These are phyloP conservation scores for Acanthiza pusilla DNA, from an alignment of 2,797 vertebrate genomes.

Conservation along the genomic window DNA sequence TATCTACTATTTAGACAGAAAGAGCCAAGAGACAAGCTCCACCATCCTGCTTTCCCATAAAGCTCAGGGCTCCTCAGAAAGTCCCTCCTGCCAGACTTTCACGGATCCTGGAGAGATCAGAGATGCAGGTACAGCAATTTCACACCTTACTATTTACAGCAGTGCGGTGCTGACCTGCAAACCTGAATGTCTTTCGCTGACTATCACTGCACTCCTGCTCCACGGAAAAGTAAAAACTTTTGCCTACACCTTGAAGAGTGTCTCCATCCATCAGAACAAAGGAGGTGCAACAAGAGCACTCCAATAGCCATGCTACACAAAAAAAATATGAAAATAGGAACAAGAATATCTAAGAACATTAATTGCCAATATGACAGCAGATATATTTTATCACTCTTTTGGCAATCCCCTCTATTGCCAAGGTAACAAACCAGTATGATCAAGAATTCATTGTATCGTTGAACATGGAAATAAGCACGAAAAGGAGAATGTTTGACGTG, in stretches of 20 bases:
- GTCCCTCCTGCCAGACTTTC: background rate
- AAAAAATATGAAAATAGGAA: background rate
- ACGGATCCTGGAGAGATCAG: background rate
- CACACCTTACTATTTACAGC: background rate
- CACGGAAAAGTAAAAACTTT: background rate
- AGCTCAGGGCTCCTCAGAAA: background rate
- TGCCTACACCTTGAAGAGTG: background rate
- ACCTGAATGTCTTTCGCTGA: background rate
- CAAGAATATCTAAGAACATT: background rate
- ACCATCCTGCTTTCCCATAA: background rate
- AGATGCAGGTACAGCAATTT: background rate
- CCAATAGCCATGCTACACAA: fast-evolving
- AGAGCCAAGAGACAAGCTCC: background rate
- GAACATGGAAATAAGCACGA: background rate
- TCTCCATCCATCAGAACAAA: background rate
- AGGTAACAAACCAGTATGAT: conserved; percentile 40
- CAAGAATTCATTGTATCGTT: background rate
- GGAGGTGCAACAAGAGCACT: background rate
- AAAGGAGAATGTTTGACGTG: background rate
- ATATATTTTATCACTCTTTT: background rate
- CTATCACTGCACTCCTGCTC: background rate
- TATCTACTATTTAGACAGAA: background rate
- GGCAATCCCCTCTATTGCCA: conserved; percentile 36
- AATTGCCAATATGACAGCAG: background rate
- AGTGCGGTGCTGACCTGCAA: background rate